phyloP scores from a whole-genome alignment of 2,797 vertebrate species.

The Tapera naevia region DNA sequence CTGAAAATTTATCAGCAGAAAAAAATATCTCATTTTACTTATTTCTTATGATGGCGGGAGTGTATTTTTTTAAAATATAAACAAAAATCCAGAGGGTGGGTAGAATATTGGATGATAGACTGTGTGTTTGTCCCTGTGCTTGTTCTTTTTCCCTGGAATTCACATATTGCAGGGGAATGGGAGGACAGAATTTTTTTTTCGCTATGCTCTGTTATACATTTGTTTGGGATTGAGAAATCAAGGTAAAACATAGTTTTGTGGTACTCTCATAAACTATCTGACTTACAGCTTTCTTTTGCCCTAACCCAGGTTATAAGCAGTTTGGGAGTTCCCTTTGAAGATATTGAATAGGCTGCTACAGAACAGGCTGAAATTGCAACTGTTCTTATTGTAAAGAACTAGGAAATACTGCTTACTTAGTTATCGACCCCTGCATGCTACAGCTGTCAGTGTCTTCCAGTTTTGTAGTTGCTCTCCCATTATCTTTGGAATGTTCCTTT shows the following conservation, averaged over 20 bases:
- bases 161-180: background rate
- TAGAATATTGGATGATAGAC: background rate
- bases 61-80: background rate
- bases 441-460: constrained; percentile 33
- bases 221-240: background rate
- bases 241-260: background rate
- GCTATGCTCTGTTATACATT: background rate
- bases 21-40: background rate
- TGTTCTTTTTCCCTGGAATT: background rate
- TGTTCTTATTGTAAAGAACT: background rate
- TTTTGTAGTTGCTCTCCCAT: background rate
- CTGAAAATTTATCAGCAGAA: background rate
- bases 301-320: background rate
- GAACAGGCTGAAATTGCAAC: constrained; percentile 17
- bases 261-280: background rate
- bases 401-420: background rate
- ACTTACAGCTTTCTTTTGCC: background rate
- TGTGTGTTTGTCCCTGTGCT: background rate
- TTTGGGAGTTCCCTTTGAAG: background rate
- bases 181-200: background rate
- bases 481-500: constrained; percentile 2
- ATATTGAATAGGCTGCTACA: background rate
- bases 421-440: background rate
- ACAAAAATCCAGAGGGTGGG: background rate
- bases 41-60: background rate